Evolutionary conservation across 2,797 vertebrate genomes (phyloP), one percentile per base, ranked within the genome.

Genomic region (Poecilia velifera): DNA sequence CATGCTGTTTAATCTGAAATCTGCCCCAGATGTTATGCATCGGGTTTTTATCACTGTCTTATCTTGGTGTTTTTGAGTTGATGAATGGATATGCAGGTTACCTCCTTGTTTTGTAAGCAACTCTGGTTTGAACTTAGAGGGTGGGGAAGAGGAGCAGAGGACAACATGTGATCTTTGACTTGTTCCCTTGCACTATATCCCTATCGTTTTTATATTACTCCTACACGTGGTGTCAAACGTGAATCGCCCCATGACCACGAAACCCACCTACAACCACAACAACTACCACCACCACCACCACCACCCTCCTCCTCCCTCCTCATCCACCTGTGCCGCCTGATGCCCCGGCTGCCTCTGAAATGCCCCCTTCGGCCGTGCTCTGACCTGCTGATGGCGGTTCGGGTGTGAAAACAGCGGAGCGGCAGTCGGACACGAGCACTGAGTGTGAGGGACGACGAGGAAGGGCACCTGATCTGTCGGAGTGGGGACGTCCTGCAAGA

Each of bases 391-490:
- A 93, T 92, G 94, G 92, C 86, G 96, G 95, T 92, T 86, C 91
- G 94, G 95, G 93, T 93, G 91, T 87, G 93, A 94, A 94, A 94
- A 95, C 96, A 96, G 96, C 94, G 95, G 97, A 99, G 98, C 97
- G 96, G 96, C 96, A 96, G 96, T 92, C 95, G 98, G 97, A 98
- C 95, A 88, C 80, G 97, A 96, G 97, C 97, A 96, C 97, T 98
- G 97, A 99, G 97, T 97, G 97, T 99, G 97, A 97, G 98, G 96
- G 98, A 99, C 97, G 98, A 99, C 97, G 97, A 98, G 96, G 98
- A 99, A 97, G 98, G 98, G 96, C 98, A 99, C 96, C 98, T 99
- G 98, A 98, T 99, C 98, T 99, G 98, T 98, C 98, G 97, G 97
- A 97, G 96, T 98, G 98, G 98, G 97, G 98, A 99, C 98, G 98